Evolutionary conservation across 2,113 vertebrate genomes (phyloP).

Genomic region (Narcine bancroftii): DNA sequence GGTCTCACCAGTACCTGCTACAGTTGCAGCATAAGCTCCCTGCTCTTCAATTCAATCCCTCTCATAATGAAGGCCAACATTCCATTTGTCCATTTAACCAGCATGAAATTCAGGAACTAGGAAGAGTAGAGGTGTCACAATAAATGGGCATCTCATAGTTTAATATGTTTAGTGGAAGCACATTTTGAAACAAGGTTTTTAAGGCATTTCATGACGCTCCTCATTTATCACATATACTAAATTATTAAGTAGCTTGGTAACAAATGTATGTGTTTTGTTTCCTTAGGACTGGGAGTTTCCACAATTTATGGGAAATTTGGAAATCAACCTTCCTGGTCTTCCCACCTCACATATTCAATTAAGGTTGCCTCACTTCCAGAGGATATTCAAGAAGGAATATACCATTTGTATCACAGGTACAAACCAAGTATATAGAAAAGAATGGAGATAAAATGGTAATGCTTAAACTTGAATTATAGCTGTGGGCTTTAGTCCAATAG

Average conservation of each 20-base stretch:
- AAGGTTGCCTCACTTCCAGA: conserved; percentile 81
- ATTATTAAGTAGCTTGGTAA: background rate
- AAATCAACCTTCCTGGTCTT: conserved; percentile 90
- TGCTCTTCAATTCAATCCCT: too few relatives aligned
- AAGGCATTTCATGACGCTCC: background rate
- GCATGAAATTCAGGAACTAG: background rate
- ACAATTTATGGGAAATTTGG: conserved; percentile 94
- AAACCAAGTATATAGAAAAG: background rate
- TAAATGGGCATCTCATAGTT: background rate
- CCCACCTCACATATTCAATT: conserved; percentile 85
- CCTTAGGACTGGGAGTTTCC: conserved; percentile 95
- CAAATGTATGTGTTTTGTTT: conserved; percentile 39
- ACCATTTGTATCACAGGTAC: conserved; percentile 94
- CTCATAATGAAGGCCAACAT: too few relatives aligned
- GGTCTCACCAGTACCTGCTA: too few relatives aligned
- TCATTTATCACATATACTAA: background rate
- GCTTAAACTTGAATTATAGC: background rate
- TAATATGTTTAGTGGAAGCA: background rate
- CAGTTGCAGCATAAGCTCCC: too few relatives aligned
- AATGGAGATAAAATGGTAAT: background rate
- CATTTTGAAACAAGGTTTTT: background rate
- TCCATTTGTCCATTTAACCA: too few relatives aligned
- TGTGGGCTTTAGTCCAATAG: background rate
- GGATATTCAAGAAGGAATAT: conserved; percentile 90
- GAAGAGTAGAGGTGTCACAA: background rate